Percentiles rank a stretch among this genome's conserved stretches.
These are phyloP conservation scores for Sarcophaga peregrina DNA, from an alignment of 1,140 invertebrate genomes.

Conservation along the genomic window DNA sequence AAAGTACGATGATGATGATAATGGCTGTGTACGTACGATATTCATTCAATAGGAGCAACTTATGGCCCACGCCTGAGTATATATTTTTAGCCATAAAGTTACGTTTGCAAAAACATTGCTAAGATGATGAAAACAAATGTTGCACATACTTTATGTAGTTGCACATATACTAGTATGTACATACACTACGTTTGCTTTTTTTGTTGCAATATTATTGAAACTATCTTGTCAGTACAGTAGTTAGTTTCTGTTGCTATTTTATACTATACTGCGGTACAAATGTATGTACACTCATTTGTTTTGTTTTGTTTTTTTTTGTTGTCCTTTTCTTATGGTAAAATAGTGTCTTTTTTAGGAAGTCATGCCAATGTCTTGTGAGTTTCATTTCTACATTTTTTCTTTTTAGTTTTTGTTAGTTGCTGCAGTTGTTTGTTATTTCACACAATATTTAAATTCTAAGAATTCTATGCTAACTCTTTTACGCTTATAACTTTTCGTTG, in stretches of 20 bases:
- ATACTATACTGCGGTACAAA: neutral
- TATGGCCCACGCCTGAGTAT: conserved; percentile 25
- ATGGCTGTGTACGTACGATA: no score
- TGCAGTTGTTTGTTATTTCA: conserved; percentile 41
- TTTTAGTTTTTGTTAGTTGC: neutral
- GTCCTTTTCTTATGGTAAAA: neutral
- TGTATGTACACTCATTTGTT: no score
- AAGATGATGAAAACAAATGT: no score
- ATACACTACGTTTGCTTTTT: neutral
- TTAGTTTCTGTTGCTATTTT: neutral
- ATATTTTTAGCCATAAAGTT: neutral
- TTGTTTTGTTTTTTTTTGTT: neutral
- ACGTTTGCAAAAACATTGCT: neutral
- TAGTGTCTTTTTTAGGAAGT: conserved; percentile 24
- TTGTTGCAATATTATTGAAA: neutral
- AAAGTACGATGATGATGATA: conserved; percentile 1
- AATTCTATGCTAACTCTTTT: conserved; percentile 38
- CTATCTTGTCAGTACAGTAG: conserved; percentile 24
- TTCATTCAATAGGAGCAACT: no score
- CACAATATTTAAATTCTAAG: conserved; percentile 41
- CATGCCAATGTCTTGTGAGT: conserved; percentile 20
- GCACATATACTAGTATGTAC: neutral
- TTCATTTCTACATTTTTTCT: neutral
- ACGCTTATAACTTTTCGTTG: conserved; percentile 22
- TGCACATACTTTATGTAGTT: neutral